Conservation (phyloP, 2,113 vertebrate species). For the Myiozetetes cayanensis region DNA sequence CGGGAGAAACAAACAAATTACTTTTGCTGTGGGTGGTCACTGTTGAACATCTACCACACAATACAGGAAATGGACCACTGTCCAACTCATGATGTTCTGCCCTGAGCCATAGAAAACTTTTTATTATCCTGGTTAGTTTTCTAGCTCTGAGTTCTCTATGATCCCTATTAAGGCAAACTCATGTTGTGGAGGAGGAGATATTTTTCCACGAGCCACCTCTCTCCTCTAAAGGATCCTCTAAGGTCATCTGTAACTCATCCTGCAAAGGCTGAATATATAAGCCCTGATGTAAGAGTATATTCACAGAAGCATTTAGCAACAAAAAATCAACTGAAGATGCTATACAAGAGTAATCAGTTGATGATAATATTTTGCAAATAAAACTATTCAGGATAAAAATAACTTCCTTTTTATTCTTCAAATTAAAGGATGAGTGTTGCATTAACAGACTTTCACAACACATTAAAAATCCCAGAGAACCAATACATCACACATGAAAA, state of each 20-base stretch:
- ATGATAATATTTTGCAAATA: constrained; percentile 22
- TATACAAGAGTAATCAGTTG: not conserved
- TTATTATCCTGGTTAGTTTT: not conserved
- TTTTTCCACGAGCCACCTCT: not conserved
- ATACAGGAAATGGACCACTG: not conserved
- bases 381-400: constrained; percentile 22
- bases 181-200: not conserved
- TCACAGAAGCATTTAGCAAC: not conserved
- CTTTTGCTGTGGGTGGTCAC: not conserved
- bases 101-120: not conserved
- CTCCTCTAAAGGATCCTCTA: not conserved
- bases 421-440: not conserved
- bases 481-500: constrained; percentile 15
- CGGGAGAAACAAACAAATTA: not conserved
- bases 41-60: not conserved
- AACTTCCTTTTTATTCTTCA: not conserved
- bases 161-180: not conserved
- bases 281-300: not conserved
- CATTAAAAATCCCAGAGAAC: constrained; percentile 31
- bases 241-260: not conserved
- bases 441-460: constrained; percentile 46
- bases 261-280: not conserved
- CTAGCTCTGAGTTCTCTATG: not conserved
- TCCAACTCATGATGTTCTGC: not conserved
- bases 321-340: not conserved